Evolutionary conservation across 2,113 vertebrate genomes (phyloP), one percentile per base, ranked within the genome.

Genomic region (Oceanites oceanicus): DNA sequence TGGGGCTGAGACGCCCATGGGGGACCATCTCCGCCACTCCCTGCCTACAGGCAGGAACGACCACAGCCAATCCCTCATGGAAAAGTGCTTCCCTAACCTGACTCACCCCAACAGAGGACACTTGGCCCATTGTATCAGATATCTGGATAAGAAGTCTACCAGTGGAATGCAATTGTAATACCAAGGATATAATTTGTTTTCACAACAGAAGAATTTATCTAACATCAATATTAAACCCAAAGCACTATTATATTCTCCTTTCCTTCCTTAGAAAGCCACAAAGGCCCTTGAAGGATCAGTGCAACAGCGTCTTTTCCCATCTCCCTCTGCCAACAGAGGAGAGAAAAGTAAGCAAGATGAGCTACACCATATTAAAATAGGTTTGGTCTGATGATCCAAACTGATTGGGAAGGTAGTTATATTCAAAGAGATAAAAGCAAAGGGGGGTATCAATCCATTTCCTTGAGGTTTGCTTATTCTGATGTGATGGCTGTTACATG

Each of bases 201-300:
- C 91, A 71, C 76, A 81, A 74, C 83, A 42, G 86, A 34, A 67
- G 77, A 38, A 42, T 81, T 74, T 87, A 67, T 89, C 68, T 81
- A 63, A 55, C 4, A 3, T 7, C 49, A 83, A 52, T 38, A 7
- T 34, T 12, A 30, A 87, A 25, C 45, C 34, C 86, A 49, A 56
- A 53, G 49, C 15, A 6, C 68, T 65, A 26, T 85, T 52, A 50
- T 52, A 34, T 22, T 85, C 76, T 56, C 30, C 38, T 6, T 86
- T 88, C 88, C 89, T 90, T 87, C 90, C 81, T 49, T 45, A 66
- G 77, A 78, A 90, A 93, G 86, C 65, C 95, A 94, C 81, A 40
- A 52, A 79, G 32, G 45, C 15, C 75, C 84, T 50, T 70, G 75
- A 62, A 83, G 44, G 70, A 67, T 52, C 76, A 13, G 34, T 15